phyloP scores from a whole-genome alignment of 2,888 invertebrate genomes.

The Diabrotica balteata region DNA sequence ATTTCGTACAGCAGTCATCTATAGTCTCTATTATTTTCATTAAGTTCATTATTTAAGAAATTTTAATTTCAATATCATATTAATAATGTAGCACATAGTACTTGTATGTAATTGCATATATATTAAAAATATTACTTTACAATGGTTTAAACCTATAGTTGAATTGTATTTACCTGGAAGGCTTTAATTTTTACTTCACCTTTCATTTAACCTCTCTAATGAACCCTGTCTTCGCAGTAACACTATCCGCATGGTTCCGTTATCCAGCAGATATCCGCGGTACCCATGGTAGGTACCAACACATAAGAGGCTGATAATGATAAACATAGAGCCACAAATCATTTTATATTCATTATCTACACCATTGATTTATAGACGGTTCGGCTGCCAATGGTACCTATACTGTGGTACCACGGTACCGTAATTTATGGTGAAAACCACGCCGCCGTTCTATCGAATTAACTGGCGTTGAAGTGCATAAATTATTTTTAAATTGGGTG shows the following conservation, averaged over 20 bases:
- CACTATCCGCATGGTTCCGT: constrained; percentile 9
- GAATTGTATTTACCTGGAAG: too few relatives aligned
- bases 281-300: constrained; percentile 19
- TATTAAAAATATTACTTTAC: too few relatives aligned
- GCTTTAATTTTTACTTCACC: too few relatives aligned
- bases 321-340: constrained; percentile 33
- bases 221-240: constrained; percentile 10
- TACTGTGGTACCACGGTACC: constrained; percentile 4
- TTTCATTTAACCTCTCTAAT: background rate
- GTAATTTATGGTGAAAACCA: constrained; percentile 27
- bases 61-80: too few relatives aligned
- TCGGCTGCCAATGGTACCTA: constrained; percentile 18
- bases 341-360: constrained; percentile 33
- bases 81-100: too few relatives aligned
- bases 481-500: constrained; percentile 31
- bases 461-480: constrained; percentile 23
- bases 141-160: too few relatives aligned
- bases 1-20: too few relatives aligned
- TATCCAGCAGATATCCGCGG: constrained; percentile 1
- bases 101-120: too few relatives aligned
- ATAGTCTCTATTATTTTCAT: too few relatives aligned
- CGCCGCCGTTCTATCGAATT: constrained; percentile 24
- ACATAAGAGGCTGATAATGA: constrained; percentile 24
- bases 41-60: too few relatives aligned
- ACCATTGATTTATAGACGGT: constrained; percentile 32